A percentile compares a stretch with the other conserved stretches of the same genome.
Evolutionary conservation across 2,888 invertebrate genomes (phyloP).

Genomic region (Drosophila pseudotalamancana): DNA sequence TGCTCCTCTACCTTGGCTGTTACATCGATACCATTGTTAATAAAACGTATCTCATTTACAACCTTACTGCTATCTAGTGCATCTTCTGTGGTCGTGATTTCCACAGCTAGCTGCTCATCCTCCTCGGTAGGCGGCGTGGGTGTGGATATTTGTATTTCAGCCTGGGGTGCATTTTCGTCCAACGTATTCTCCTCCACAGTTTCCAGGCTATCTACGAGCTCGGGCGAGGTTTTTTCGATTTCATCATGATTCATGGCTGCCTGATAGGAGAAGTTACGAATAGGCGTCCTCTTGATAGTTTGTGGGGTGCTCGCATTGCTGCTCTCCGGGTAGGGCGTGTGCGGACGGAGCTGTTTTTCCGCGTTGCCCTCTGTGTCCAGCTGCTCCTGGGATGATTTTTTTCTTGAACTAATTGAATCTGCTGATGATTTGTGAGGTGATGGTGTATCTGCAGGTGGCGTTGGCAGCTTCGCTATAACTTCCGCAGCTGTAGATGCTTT

Average conservation of each 20-base stretch:
- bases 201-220: constrained; percentile 77
- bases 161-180: constrained; percentile 30
- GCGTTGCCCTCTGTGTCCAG: constrained; percentile 33
- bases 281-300: constrained; percentile 70
- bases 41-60: constrained; percentile 83
- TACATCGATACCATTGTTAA: constrained; percentile 84
- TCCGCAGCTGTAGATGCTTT: constrained; percentile 4
- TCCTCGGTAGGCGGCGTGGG: constrained; percentile 79
- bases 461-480: constrained; percentile 44
- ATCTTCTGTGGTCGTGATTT: constrained; percentile 81
- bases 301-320: constrained; percentile 69
- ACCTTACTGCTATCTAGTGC: constrained; percentile 75
- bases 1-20: constrained; percentile 79
- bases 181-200: constrained; percentile 58
- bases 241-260: constrained; percentile 75
- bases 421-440: constrained; percentile 64
- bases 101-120: constrained; percentile 82
- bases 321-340: constrained; percentile 82
- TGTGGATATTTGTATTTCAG: constrained; percentile 55
- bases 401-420: constrained; percentile 63
- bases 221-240: constrained; percentile 75
- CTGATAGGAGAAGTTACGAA: constrained; percentile 79
- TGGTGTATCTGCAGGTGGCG: constrained; percentile 44
- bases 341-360: constrained; percentile 76
- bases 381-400: constrained; percentile 59